Base-by-base conservation (phyloP, 2,888 invertebrate species). In the Campaea margaritaria region DNA sequence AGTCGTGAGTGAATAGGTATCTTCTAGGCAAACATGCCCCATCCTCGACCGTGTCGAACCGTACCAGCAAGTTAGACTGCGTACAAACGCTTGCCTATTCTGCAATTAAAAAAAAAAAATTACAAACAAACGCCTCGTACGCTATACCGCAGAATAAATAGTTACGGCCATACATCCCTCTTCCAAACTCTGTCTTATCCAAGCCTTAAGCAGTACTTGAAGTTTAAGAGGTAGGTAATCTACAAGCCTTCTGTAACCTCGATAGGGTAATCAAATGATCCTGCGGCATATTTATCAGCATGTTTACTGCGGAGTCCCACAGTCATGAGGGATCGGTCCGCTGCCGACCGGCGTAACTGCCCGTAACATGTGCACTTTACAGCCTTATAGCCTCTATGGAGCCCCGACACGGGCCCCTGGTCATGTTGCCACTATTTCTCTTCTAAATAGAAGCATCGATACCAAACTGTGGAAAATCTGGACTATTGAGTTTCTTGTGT, bases 321-420 rank as follows among this genome's bases (percentile, higher is more conserved):
- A 58, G 65, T 65, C 71, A 68, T 70, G 65, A 69, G 69, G 72
- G 73, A 69, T 76, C 69, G 60, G 39, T 43, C 45, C 44, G 28
- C 43, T 16, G 38, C 69, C 66, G 71, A 65, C 56, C 56, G 46
- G 58, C 72, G 72, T 77, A 78, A 76, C 74, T 78, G 73, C 79
- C 73, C 75, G 79, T 79, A 85, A 81, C 81, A 81, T 83, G 81
- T 85, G 82, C 81, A 82, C 72, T 87, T 87, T 86, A 87, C 77
- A 76, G 74, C 81, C 74, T 68, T 55, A 50, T 50, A 55, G 50
- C 46, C 54, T 49, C 59, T 49, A 45, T 43, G 53, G 62, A 56
- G 56, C 64, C 57, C 66, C 73, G 74, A 82, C 74, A 79, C 75
- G 72, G 45, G 16, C 54, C 53, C 53, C 59, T 46, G 50, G 50